phyloP scores from a whole-genome alignment of 2,797 vertebrate genomes.

The Percopsis omiscomaycus region DNA sequence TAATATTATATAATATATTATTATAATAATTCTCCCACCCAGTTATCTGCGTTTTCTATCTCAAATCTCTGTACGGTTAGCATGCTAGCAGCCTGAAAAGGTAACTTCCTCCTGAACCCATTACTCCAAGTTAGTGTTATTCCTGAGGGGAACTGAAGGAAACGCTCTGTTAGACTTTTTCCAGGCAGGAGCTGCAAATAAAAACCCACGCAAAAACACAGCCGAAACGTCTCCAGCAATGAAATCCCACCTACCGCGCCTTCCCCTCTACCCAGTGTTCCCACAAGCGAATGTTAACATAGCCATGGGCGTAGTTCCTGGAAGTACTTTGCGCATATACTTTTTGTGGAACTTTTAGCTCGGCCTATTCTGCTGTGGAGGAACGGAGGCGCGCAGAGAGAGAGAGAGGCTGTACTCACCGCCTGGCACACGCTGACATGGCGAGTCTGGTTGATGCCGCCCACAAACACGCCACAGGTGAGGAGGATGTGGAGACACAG shows the following conservation, averaged over 20 bases:
- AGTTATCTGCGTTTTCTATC: too few relatives aligned
- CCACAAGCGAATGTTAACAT: not conserved
- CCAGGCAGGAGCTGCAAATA: slow-evolving; percentile 16
- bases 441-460: slow-evolving; percentile 90
- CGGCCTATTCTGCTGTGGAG: too few relatives aligned
- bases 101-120: not conserved
- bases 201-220: slow-evolving; percentile 30
- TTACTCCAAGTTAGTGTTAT: slow-evolving; percentile 11
- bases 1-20: too few relatives aligned
- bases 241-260: slow-evolving; percentile 24
- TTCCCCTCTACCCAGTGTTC: slow-evolving; percentile 26
- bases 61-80: not conserved
- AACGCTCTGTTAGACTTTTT: slow-evolving; percentile 14
- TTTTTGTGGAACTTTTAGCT: too few relatives aligned
- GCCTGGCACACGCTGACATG: slow-evolving; percentile 91
- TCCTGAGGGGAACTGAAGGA: slow-evolving; percentile 16
- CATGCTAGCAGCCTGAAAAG: not conserved
- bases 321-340: too few relatives aligned
- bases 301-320: too few relatives aligned
- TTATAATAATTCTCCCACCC: too few relatives aligned
- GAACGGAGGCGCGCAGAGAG: too few relatives aligned
- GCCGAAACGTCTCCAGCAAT: slow-evolving; percentile 32
- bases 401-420: slow-evolving; percentile 77
- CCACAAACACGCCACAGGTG: slow-evolving; percentile 89
- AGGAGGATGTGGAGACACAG: slow-evolving; percentile 92